Percentiles rank a stretch among this genome's conserved stretches.
Conservation (phyloP, 2,113 vertebrate species). For the Loxodonta africana region DNA sequence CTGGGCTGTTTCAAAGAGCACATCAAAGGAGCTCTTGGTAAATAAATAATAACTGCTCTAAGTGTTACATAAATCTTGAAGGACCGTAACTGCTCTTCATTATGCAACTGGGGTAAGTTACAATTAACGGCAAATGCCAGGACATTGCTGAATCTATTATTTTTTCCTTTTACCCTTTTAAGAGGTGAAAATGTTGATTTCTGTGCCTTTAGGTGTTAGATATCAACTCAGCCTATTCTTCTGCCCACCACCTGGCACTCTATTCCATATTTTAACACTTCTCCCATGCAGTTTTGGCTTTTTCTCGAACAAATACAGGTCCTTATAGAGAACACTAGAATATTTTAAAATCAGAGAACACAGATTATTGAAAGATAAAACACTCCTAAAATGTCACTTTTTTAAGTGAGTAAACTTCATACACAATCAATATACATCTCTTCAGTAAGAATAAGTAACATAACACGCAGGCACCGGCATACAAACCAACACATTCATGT, state of each 20-base stretch:
- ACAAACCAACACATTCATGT: background rate
- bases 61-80: constrained; percentile 76
- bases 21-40: constrained; percentile 79
- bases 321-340: constrained; percentile 12
- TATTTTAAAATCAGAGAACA: constrained; percentile 49
- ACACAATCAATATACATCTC: background rate
- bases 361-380: constrained; percentile 50
- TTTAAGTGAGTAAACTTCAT: constrained; percentile 47
- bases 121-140: constrained; percentile 67
- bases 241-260: background rate
- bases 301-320: background rate
- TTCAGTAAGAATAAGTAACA: constrained; percentile 14
- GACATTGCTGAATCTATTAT: constrained; percentile 48
- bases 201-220: background rate
- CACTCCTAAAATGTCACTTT: background rate
- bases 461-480: background rate
- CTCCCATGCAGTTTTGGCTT: constrained; percentile 18
- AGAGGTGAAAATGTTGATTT: constrained; percentile 64
- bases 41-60: constrained; percentile 75
- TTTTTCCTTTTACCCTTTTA: constrained; percentile 63
- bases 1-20: constrained; percentile 73
- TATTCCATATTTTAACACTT: constrained; percentile 33
- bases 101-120: constrained; percentile 77
- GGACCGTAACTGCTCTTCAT: constrained; percentile 66
- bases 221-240: constrained; percentile 53